Evolutionary conservation across 2,888 invertebrate species (phyloP).

Genomic region (Danaus chrysippus): DNA sequence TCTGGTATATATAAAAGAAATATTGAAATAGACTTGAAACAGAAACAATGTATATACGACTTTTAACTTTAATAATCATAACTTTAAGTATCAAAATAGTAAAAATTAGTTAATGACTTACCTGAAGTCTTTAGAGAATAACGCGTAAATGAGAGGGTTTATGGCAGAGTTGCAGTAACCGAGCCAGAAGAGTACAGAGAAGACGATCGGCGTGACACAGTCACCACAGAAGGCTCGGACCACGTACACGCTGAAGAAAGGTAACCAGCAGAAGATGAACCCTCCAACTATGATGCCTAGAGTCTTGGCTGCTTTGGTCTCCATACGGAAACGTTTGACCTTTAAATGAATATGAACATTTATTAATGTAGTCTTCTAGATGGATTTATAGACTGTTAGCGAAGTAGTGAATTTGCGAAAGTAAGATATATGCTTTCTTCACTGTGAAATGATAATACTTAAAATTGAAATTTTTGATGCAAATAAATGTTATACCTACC

Average conservation of each 20-base stretch:
- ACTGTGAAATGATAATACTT: too few species aligned
- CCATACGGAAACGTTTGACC: slow-evolving; percentile 95
- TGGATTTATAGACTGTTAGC: too few species aligned
- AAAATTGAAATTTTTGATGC: too few species aligned
- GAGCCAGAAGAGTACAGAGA: slow-evolving; percentile 96
- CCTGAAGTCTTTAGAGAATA: slow-evolving; percentile 95
- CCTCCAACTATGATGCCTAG: slow-evolving; percentile 98
- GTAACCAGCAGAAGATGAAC: slow-evolving; percentile 98
- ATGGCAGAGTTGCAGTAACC: slow-evolving; percentile 98
- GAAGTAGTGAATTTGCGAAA: not conserved
- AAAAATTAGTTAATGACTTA: slow-evolving; percentile 30
- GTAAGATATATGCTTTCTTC: too few species aligned
- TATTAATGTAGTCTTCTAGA: not conserved
- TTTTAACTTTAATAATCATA: not conserved
- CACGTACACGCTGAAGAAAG: slow-evolving; percentile 97
- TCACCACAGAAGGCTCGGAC: slow-evolving; percentile 92
- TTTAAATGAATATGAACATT: slow-evolving; percentile 52
- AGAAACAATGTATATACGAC: too few species aligned
- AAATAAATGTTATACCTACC: too few species aligned
- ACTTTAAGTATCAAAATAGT: not conserved
- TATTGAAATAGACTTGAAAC: not conserved
- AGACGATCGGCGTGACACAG: slow-evolving; percentile 90
- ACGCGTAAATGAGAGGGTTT: slow-evolving; percentile 96
- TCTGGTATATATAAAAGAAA: slow-evolving; percentile 58
- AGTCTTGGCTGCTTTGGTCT: slow-evolving; percentile 98